Evolutionary conservation across 2,888 invertebrate species (phyloP), one percentile per base, ranked within the genome.

Genomic region (Sinelater perroti): DNA sequence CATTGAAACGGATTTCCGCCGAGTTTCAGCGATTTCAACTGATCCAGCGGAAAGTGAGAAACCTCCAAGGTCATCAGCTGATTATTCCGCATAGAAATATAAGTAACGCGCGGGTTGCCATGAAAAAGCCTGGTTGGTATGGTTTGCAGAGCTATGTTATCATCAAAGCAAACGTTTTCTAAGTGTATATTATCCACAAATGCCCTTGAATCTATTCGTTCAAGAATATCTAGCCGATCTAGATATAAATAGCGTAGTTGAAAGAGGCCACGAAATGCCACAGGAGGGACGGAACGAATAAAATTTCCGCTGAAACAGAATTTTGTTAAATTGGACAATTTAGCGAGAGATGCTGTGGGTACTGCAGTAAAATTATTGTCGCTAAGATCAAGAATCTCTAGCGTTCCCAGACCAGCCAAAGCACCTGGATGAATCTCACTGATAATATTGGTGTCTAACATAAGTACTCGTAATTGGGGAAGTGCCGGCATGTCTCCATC

Each of bases 151-250:
- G 85, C 85, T 7, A 87, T 83, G 75, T 93, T 93, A 72, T 89
- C 87, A 75, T 91, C 89, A 80, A 93, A 81, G 76, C 87, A 85
- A 66, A 93, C 85, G 62, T 85, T 84, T 74, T 93, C 90, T 65
- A 93, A 80, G 72, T 91, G 89, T 21, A 92, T 89, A 76, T 93
- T 93, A 79, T 93, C 92, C 58, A 90, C 89, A 75, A 93, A 92
- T 47, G 92, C 89, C 75, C 91, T 79, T 14, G 88, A 83, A 78
- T 92, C 90, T 67, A 93, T 87, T 73, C 81, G 83, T 62, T 82
- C 81, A 66, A 93, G 81, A 65, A 84, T 81, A 69, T 85, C 85
- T 69, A 89, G 81, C 69, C 87, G 83, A 77, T 87, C 87, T 71
- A 93, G 80, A 74, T 87, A 88, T 71, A 93, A 81, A 74, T 85